Percentiles rank a stretch among this genome's conserved stretches.
Conservation (phyloP, 2,888 invertebrate species). For the Chromoteleia sp. region DNA sequence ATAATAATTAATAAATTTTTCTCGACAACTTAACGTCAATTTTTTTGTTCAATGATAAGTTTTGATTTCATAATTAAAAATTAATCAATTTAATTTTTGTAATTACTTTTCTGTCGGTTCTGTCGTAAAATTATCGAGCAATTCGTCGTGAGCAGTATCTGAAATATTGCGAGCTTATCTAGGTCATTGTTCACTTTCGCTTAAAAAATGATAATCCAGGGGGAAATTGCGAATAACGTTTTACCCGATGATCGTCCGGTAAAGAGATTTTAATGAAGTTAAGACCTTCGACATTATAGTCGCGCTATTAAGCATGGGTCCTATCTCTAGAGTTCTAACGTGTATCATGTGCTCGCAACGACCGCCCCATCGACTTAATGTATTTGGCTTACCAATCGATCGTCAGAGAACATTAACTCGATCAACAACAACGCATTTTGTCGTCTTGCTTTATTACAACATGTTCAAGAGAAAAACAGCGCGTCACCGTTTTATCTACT, state of each 20-base stretch:
- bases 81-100: too few relatives aligned
- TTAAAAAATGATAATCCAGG: constrained; percentile 30
- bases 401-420: constrained; percentile 49
- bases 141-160: constrained; percentile 4
- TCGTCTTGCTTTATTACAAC: constrained; percentile 25
- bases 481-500: too few relatives aligned
- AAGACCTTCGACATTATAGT: constrained; percentile 47
- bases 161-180: constrained; percentile 26
- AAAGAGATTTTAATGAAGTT: constrained; percentile 64
- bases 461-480: too few relatives aligned
- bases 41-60: too few relatives aligned
- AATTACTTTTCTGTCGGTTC: too few relatives aligned
- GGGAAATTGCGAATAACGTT: constrained; percentile 39
- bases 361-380: constrained; percentile 36
- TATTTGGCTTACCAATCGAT: constrained; percentile 61
- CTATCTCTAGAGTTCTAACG: constrained; percentile 52
- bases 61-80: too few relatives aligned
- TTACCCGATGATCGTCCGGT: constrained; percentile 35
- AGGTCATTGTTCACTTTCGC: constrained; percentile 36
- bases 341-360: constrained; percentile 36
- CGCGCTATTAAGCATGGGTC: constrained; percentile 34
- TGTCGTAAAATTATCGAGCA: constrained; percentile 7
- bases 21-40: too few relatives aligned
- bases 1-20: too few relatives aligned
- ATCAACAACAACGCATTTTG: constrained; percentile 46